These are phyloP conservation scores for Drosophila auraria DNA, from an alignment of 1,140 invertebrate species.

Conservation along the genomic window DNA sequence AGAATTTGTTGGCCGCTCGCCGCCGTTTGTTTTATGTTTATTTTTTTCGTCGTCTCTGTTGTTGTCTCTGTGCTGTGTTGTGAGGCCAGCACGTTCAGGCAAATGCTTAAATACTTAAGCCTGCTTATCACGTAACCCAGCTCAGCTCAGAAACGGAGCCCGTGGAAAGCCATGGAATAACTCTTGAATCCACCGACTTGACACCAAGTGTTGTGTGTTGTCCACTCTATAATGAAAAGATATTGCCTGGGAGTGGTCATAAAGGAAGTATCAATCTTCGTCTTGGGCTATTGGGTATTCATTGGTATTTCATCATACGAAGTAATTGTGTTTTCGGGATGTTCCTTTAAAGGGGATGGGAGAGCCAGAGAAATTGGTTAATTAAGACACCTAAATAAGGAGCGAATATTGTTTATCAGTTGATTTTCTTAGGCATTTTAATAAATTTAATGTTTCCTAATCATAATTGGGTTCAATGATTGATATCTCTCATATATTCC, in stretches of 20 bases:
- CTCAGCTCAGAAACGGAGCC: slow-evolving; percentile 24
- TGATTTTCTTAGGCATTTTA: background rate
- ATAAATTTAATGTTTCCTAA: no score
- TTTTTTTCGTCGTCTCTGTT: slow-evolving; percentile 31
- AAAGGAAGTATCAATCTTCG: slow-evolving; percentile 50
- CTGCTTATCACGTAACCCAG: slow-evolving; percentile 73
- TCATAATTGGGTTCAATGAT: no score
- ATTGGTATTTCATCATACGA: slow-evolving; percentile 20
- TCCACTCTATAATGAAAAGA: slow-evolving; percentile 18
- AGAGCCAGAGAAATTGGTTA: background rate
- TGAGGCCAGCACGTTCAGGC: slow-evolving; percentile 68
- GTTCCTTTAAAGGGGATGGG: background rate
- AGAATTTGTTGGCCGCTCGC: slow-evolving; percentile 66
- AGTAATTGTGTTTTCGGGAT: slow-evolving; percentile 3
- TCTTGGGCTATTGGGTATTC: slow-evolving; percentile 10
- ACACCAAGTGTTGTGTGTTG: background rate
- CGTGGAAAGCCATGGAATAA: slow-evolving; percentile 42
- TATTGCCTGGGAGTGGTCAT: slow-evolving; percentile 38
- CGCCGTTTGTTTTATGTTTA: slow-evolving; percentile 49
- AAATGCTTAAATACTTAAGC: slow-evolving; percentile 65
- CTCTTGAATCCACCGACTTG: slow-evolving; percentile 32
- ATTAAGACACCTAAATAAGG: background rate
- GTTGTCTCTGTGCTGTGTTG: slow-evolving; percentile 31
- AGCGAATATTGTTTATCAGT: no score
- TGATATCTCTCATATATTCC: no score